Evolutionary conservation across 2,888 invertebrate species (phyloP), one percentile per base, ranked within the genome.

Genomic region (Calameuta pallipes): DNA sequence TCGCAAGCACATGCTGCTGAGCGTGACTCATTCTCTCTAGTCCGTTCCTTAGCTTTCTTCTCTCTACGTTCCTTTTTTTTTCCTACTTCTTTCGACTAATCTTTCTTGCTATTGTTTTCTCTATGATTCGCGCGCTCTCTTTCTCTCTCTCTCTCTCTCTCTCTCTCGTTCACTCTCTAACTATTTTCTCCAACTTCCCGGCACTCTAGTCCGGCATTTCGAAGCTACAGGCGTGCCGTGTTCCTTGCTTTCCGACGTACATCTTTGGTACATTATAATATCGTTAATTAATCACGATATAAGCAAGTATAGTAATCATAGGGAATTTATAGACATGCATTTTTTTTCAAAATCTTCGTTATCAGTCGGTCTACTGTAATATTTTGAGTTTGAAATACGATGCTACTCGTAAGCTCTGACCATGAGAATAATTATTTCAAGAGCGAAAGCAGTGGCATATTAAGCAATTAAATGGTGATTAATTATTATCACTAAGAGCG

Each of bases 1-100:
- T 92, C 87, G 93, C 93, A 87, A 94, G 92, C 88, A 94, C 92
- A 89, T 94, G 93, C 90, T 93, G 93, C 87, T 93, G 93, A 86
- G 93, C 92, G 90, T 92, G 93, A 88, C 92, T 92, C 93, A 93
- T 93, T 85, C 83, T 89, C 86, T 83, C 79, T 71, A 73, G 37
- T 75, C 71, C 70, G 30, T 76, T 74, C 56, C 73, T 37, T 41
- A 35, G 36, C 36, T 34, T 76, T 15, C 34, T 30, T 9, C 13
- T 79, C 31, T 69, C 23, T 75, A 23, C 76, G 41, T 33, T 41
- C 69, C 34, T 33, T 33, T 78, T 33, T 70, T 68, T 75, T 74
- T 74, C 74, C 68, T 76, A 69, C 56, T 11, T 71, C 75, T 13
- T 41, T 68, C 73, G 71, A 75, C 69, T 74, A 73, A 13, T 56